phyloP scores from a whole-genome alignment of 1,140 invertebrate species.

The Zaprionus africanus region DNA sequence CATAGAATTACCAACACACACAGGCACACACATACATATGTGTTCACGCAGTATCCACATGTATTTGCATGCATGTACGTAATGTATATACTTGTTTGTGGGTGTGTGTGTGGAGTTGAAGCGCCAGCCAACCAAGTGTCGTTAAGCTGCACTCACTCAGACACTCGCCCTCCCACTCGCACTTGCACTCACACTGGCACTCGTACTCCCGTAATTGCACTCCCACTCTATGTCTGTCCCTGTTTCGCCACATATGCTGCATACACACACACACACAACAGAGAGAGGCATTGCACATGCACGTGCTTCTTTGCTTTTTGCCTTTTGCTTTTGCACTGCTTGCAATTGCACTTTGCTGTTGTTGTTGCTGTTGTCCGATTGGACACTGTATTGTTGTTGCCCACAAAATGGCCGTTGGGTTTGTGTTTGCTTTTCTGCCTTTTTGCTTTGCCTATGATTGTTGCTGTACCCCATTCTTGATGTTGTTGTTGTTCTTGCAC shows the following conservation, averaged over 20 bases:
- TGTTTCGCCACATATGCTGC: background rate
- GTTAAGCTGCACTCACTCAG: conserved; percentile 31
- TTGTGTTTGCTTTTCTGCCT: conserved; percentile 6
- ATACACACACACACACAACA: conserved; percentile 8
- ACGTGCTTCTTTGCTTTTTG: conserved; percentile 43
- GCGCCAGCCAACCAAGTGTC: conserved; percentile 46
- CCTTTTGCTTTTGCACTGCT: conserved; percentile 26
- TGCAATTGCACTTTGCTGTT: conserved; percentile 48
- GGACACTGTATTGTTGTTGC: conserved; percentile 32
- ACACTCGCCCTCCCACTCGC: background rate
- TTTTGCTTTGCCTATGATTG: background rate
- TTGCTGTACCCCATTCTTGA: background rate
- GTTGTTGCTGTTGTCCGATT: conserved; percentile 36
- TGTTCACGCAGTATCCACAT: background rate
- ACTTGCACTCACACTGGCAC: background rate
- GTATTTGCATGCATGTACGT: conserved; percentile 8
- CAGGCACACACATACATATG: background rate
- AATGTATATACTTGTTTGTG: background rate
- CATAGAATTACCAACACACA: background rate
- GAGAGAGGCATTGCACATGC: conserved; percentile 39
- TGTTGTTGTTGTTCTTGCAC: background rate
- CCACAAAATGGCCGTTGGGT: conserved; percentile 41
- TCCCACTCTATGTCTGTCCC: background rate
- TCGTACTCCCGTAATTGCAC: background rate
- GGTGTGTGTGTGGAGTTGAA: conserved; percentile 24